Evolutionary conservation across 2,797 vertebrate species (phyloP), one percentile per base, ranked within the genome.

Genomic region (Hirundo rustica): DNA sequence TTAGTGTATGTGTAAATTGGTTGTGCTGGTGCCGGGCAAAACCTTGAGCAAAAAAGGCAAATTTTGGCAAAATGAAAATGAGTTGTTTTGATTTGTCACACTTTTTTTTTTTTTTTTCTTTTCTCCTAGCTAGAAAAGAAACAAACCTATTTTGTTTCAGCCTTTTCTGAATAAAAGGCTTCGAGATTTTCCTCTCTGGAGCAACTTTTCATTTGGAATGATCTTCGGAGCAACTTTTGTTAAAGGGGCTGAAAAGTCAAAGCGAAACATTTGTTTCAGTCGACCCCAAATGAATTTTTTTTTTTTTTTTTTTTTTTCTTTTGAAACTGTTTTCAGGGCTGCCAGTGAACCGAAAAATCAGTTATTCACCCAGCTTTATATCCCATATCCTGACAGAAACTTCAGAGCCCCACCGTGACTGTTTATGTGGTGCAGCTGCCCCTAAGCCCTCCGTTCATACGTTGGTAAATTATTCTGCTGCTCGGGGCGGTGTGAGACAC

Each of bases 331-430:
- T 85, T 89, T 91, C 93, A 95, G 89, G 75, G 22, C 55, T 70
- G 75, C 88, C 92, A 95, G 68, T 4, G 44, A 89, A 94, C 75
- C 48, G 48, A 92, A 62, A 96, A 96, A 94, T 95, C 93, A 71
- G 90, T 92, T 96, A 70, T 92, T 92, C 92, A 87, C 89, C 93
- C 94, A 50, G 87, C 92, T 93, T 91, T 91, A 32, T 73, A 48
- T 19, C 8, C 81, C 72, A 32, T 45, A 17, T 66, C 48, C 84
- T 15, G 60, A 64, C 1, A 76, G 91, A 70, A 87, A 73, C 64
- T 53, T 88, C 84, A 76, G 94, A 94, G 87, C 94, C 54, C 85
- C 58, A 50, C 70, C 3, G 62, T 67, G 80, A 36, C 91, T 76
- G 61, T 58, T 79, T n/a, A 48, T 53, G 48, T 18, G 30, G 45